Conservation (phyloP, 30 jellyfish, hydroid and myxozoan genomes). For the Hydractinia symbiolongicarpus region DNA sequence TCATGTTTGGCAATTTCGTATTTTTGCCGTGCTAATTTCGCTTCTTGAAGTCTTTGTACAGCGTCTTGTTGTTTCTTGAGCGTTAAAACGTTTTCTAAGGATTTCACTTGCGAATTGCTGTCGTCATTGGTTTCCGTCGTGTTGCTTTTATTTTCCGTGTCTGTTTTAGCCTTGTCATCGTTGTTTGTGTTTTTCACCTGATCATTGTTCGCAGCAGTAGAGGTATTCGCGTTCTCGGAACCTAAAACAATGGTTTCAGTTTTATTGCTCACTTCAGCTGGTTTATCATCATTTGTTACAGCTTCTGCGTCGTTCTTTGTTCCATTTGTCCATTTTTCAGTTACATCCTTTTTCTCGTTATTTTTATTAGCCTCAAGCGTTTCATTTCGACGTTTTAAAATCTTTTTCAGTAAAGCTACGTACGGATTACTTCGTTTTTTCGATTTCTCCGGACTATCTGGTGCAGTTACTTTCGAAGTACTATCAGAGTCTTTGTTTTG, state of each 20-base stretch:
- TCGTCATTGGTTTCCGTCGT: constrained; percentile 18
- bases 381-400: neutral
- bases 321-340: neutral
- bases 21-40: constrained; percentile 65
- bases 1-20: constrained; percentile 73
- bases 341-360: constrained; percentile 5
- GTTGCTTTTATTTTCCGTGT: constrained; percentile 25
- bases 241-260: constrained; percentile 43
- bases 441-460: neutral
- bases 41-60: constrained; percentile 67
- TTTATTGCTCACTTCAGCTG: neutral
- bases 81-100: neutral
- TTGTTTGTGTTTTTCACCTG: constrained; percentile 22
- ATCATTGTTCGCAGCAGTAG: constrained; percentile 34
- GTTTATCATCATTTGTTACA: neutral
- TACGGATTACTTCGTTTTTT: constrained; percentile 7
- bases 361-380: neutral
- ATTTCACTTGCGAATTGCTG: constrained; percentile 2
- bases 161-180: constrained; percentile 45
- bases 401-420: constrained; percentile 20
- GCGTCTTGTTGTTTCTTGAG: constrained; percentile 38
- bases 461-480: neutral
- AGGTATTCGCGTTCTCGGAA: neutral
- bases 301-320: neutral
- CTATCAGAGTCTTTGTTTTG: constrained; percentile 31